Conservation (phyloP, 2,113 vertebrate species). For the Peromyscus maniculatus region DNA sequence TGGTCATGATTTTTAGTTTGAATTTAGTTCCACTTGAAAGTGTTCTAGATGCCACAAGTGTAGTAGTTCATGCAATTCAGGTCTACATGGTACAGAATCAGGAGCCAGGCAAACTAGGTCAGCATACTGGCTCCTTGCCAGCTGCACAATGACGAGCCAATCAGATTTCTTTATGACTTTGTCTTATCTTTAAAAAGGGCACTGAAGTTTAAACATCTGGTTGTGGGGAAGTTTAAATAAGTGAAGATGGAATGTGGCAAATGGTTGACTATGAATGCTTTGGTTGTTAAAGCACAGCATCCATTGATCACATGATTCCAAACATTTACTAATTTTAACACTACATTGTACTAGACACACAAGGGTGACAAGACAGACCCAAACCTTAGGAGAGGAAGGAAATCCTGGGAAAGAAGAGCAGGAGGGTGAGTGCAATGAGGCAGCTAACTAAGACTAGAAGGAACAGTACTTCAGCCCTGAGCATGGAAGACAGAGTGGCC, state of each 20-base stretch:
- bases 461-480: not conserved
- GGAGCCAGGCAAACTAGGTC: not conserved
- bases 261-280: not conserved
- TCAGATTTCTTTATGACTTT: not conserved
- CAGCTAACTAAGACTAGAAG: not conserved
- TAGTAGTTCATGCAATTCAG: not conserved
- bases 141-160: not conserved
- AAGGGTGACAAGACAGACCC: not conserved
- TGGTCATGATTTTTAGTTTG: not conserved
- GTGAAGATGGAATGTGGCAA: not conserved
- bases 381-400: not conserved
- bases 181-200: conserved; percentile 14
- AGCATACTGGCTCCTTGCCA: not conserved
- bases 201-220: not conserved
- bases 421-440: not conserved
- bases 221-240: not conserved
- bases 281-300: not conserved
- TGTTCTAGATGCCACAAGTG: not conserved
- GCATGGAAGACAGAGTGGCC: not conserved
- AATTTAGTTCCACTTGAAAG: not conserved
- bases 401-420: not conserved
- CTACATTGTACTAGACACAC: not conserved
- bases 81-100: not conserved
- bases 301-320: not conserved
- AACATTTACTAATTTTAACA: not conserved